These are phyloP conservation scores for Desoria tigrina DNA, from an alignment of 2,888 invertebrate genomes.

Conservation along the genomic window DNA sequence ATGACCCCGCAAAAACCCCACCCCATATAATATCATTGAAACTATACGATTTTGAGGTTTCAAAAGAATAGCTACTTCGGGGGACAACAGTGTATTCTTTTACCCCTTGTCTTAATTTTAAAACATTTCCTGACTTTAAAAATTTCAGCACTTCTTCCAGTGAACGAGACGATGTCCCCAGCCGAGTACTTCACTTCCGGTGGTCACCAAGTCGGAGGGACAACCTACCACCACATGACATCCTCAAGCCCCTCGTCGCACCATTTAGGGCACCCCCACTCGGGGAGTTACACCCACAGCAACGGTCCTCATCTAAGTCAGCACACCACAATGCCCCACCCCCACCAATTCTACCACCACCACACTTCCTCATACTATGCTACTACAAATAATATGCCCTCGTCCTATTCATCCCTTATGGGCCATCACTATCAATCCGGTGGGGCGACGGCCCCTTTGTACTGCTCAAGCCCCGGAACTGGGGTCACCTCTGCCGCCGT, in stretches of 20 bases:
- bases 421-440: slow-evolving; percentile 5
- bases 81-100: too few species aligned
- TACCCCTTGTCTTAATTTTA: too few species aligned
- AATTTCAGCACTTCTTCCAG: slow-evolving; percentile 4
- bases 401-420: slow-evolving; percentile 7
- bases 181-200: slow-evolving; percentile 46
- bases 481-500: slow-evolving; percentile 14
- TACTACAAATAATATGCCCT: slow-evolving; percentile 4
- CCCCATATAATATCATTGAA: too few species aligned
- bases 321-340: background rate
- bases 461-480: slow-evolving; percentile 29
- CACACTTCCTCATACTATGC: slow-evolving; percentile 22
- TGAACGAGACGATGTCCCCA: slow-evolving; percentile 43
- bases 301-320: background rate
- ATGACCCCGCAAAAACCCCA: too few species aligned
- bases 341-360: slow-evolving; percentile 25
- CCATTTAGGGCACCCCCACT: slow-evolving; percentile 20
- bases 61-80: too few species aligned
- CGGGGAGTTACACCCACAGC: slow-evolving; percentile 1
- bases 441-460: slow-evolving; percentile 9
- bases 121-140: background rate
- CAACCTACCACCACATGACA: slow-evolving; percentile 52
- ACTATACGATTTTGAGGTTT: too few species aligned
- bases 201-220: slow-evolving; percentile 24
- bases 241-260: slow-evolving; percentile 24